These are phyloP conservation scores for Carettochelys insculpta DNA, from an alignment of 2,113 vertebrate species.

Conservation along the genomic window DNA sequence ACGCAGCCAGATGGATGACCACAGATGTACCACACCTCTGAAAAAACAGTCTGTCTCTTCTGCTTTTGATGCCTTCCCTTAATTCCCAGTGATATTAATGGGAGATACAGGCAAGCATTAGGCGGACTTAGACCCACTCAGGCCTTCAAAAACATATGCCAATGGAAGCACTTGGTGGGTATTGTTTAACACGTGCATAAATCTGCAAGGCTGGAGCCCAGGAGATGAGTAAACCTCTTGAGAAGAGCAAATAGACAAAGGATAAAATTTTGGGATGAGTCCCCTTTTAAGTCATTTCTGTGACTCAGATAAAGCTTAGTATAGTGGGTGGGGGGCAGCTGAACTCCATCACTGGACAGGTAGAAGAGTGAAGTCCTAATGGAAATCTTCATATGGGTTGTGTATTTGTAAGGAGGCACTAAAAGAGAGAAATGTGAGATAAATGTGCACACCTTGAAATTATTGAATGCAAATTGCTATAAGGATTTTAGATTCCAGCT, in stretches of 20 bases:
- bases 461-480: neutral
- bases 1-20: neutral
- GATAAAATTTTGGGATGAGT: fast-evolving
- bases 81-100: neutral
- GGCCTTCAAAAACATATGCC: neutral
- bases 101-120: neutral
- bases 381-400: fast-evolving
- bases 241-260: neutral
- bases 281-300: fast-evolving
- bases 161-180: fast-evolving
- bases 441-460: neutral
- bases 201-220: neutral
- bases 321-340: neutral
- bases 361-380: neutral
- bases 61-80: neutral
- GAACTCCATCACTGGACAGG: neutral
- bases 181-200: fast-evolving
- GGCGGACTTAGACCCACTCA: neutral
- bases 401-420: fast-evolving
- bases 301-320: neutral
- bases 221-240: neutral
- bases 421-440: too few species aligned
- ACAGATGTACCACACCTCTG: neutral
- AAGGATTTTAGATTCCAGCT: slow-evolving; percentile 6
- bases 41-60: neutral